Percentiles rank a stretch among this genome's conserved stretches.
Conservation (phyloP, 1,140 invertebrate species). For the Lepidurus apus region DNA sequence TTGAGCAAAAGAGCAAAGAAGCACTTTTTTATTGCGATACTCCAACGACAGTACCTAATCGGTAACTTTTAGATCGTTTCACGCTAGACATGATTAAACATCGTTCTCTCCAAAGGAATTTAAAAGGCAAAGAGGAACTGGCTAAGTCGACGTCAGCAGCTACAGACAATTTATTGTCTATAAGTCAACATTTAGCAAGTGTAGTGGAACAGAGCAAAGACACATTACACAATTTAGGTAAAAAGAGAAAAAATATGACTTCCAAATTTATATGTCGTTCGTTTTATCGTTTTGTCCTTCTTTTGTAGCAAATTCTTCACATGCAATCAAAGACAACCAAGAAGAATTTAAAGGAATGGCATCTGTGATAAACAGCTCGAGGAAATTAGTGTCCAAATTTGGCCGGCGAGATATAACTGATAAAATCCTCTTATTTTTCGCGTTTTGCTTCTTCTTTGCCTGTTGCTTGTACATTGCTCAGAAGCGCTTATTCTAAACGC, state of each 20-base stretch:
- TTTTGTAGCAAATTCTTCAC: slow-evolving; percentile 39
- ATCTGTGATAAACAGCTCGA: slow-evolving; percentile 48
- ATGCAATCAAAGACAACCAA: slow-evolving; percentile 44
- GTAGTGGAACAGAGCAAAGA: slow-evolving; percentile 49
- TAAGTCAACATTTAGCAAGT: slow-evolving; percentile 46
- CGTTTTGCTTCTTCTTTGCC: slow-evolving; percentile 51
- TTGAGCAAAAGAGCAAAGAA: slow-evolving; percentile 29
- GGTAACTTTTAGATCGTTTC: neutral
- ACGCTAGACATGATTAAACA: neutral
- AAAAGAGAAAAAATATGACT: slow-evolving; percentile 26
- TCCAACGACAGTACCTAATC: neutral
- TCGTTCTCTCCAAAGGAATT: neutral
- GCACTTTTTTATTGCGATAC: slow-evolving; percentile 31
- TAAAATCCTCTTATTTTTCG: slow-evolving; percentile 51
- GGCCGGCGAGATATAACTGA: slow-evolving; percentile 52
- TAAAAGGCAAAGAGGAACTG: slow-evolving; percentile 31
- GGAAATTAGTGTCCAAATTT: slow-evolving; percentile 51
- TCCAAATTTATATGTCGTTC: neutral
- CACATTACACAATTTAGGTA: slow-evolving; percentile 46
- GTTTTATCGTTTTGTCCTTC: slow-evolving; percentile 27
- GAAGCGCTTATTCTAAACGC: slow-evolving; percentile 46
- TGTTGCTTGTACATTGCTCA: slow-evolving; percentile 52
- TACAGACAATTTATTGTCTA: slow-evolving; percentile 46
- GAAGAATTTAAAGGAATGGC: slow-evolving; percentile 51
- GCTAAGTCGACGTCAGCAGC: slow-evolving; percentile 35